Conservation (phyloP, 1,140 invertebrate species). For the Dryas iulia region DNA sequence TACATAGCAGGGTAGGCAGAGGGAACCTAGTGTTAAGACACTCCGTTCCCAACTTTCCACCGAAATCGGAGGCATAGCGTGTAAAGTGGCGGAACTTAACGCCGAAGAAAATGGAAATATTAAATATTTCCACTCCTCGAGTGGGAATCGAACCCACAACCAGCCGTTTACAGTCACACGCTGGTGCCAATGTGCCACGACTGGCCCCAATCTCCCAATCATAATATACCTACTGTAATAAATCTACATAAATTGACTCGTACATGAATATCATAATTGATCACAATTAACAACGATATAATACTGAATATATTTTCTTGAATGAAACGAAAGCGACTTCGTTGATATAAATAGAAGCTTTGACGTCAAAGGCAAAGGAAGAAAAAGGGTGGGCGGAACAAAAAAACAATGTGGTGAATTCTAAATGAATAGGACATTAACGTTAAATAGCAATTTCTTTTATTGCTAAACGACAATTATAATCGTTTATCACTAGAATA, state of each 20-base stretch:
- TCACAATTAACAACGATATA: not conserved
- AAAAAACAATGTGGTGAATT: not conserved
- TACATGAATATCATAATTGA: not conserved
- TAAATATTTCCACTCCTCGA: no score
- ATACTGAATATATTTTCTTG: not conserved
- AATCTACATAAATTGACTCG: not conserved
- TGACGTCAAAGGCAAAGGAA: not conserved
- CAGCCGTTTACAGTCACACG: no score
- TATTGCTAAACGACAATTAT: not conserved
- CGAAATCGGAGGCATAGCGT: no score
- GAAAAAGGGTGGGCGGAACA: not conserved
- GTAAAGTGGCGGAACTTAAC: no score
- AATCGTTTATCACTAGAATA: not conserved
- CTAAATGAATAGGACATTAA: not conserved
- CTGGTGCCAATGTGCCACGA: no score
- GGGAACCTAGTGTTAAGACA: no score
- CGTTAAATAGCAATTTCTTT: not conserved
- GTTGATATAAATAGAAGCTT: constrained; percentile 1
- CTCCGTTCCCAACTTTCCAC: no score
- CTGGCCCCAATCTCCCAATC: no score
- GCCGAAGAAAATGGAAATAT: no score
- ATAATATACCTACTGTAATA: not conserved
- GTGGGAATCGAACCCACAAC: no score
- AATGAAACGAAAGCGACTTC: constrained; percentile 1
- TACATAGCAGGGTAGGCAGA: no score